These are phyloP conservation scores for Baryphthengus martii DNA, from an alignment of 2,113 vertebrate genomes.

Conservation along the genomic window DNA sequence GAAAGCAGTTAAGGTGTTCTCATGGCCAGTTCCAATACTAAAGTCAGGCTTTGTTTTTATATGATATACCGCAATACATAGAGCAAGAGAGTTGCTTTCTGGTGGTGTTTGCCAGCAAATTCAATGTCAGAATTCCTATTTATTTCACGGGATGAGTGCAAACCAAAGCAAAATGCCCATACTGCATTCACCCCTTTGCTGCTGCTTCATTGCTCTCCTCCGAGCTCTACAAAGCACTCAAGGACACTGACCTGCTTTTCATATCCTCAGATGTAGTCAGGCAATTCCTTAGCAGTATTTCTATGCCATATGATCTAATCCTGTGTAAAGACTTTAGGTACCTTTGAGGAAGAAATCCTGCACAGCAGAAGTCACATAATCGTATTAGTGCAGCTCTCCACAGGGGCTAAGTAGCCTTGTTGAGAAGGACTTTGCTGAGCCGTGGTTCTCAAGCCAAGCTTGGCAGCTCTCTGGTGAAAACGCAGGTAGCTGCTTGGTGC, in stretches of 20 bases:
- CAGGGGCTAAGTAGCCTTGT: not conserved
- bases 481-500: not conserved
- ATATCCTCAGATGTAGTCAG: not conserved
- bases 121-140: not conserved
- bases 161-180: not conserved
- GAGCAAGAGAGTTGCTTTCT: not conserved
- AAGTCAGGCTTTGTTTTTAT: not conserved
- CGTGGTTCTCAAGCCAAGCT: not conserved
- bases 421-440: not conserved
- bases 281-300: not conserved
- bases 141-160: not conserved
- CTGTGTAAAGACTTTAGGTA: constrained; percentile 16
- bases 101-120: not conserved
- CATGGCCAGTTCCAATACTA: not conserved
- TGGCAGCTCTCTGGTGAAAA: not conserved
- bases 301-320: not conserved
- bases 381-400: not conserved
- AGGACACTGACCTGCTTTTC: not conserved
- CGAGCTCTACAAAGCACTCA: not conserved
- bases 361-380: constrained; percentile 30
- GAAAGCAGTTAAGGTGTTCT: not conserved
- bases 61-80: not conserved
- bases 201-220: not conserved
- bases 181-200: not conserved
- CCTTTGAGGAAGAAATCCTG: constrained; percentile 7